Conservation (phyloP, 2,888 invertebrate species). For the Fissipunctia ypsillon region DNA sequence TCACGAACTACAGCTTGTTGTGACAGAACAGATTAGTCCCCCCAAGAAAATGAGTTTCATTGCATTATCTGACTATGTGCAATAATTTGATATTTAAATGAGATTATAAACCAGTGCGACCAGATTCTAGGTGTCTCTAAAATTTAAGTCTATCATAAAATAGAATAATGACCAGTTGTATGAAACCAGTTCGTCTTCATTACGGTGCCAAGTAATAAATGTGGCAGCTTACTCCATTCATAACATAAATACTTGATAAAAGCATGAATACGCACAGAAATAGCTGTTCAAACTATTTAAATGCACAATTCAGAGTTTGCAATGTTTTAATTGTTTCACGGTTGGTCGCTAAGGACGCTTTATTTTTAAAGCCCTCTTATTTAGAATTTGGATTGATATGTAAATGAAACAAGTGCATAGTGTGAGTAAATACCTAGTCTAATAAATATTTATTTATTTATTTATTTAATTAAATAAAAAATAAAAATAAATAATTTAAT, state of each 20-base stretch:
- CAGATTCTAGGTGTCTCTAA: not conserved
- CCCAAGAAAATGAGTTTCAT: not conserved
- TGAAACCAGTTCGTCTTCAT: constrained; percentile 20
- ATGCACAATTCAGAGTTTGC: constrained; percentile 32
- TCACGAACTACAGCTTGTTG: not conserved
- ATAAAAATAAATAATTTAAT: too few relatives aligned
- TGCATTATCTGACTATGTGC: not conserved
- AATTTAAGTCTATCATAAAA: constrained; percentile 17
- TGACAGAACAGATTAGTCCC: not conserved
- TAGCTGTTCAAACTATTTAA: constrained; percentile 24
- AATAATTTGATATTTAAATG: constrained; percentile 3
- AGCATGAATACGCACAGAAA: constrained; percentile 15
- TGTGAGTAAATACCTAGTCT: not conserved
- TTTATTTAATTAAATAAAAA: too few relatives aligned
- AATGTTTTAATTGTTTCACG: constrained; percentile 21
- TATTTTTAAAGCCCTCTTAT: too few relatives aligned
- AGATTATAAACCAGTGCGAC: not conserved
- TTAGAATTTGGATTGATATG: too few relatives aligned
- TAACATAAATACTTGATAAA: constrained; percentile 20
- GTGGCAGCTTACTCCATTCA: constrained; percentile 24
- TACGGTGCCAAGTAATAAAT: constrained; percentile 56
- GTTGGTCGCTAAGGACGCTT: not conserved
- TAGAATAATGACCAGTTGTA: constrained; percentile 25
- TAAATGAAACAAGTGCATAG: too few relatives aligned
- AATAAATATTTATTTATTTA: too few relatives aligned